A percentile compares a stretch with the other conserved stretches of the same genome.
These are phyloP conservation scores for Percina caprodes DNA, from an alignment of 2,113 vertebrate genomes.

Conservation along the genomic window DNA sequence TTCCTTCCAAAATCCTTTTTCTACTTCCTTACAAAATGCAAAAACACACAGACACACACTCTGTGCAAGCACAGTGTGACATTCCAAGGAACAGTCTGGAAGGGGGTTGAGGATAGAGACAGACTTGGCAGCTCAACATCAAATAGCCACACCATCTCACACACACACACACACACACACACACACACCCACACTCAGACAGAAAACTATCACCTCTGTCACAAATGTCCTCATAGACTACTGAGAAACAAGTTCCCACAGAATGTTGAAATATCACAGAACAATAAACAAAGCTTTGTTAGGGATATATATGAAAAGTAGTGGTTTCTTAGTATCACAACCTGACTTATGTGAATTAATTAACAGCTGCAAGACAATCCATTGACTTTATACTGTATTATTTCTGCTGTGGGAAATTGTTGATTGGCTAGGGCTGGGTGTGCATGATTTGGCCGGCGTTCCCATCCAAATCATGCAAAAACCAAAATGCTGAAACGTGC, in stretches of 20 bases:
- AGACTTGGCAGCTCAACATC: slow-evolving; percentile 57
- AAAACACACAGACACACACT: slow-evolving; percentile 7
- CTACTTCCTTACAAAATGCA: slow-evolving; percentile 28
- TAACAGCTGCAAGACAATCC: neutral
- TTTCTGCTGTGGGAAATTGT: neutral
- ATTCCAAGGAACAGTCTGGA: slow-evolving; percentile 62
- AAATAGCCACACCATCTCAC: slow-evolving; percentile 44
- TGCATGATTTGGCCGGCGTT: neutral
- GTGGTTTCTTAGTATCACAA: slow-evolving; percentile 1
- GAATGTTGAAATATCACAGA: slow-evolving; percentile 1
- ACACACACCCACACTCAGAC: neutral
- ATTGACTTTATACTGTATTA: neutral
- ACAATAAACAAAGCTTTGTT: slow-evolving; percentile 1
- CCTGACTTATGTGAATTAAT: neutral
- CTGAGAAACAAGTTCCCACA: slow-evolving; percentile 17
- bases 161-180: slow-evolving; percentile 6
- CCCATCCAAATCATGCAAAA: neutral
- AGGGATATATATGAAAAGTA: neutral
- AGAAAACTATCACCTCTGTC: slow-evolving; percentile 46
- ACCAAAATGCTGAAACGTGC: neutral
- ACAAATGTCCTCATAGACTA: slow-evolving; percentile 41
- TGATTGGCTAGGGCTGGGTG: neutral
- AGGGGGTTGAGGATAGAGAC: slow-evolving; percentile 56
- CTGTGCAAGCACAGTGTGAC: slow-evolving; percentile 67
- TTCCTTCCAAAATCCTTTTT: neutral